Base-by-base conservation (phyloP, 1,140 invertebrate species). In the Drosophila simulans region DNA sequence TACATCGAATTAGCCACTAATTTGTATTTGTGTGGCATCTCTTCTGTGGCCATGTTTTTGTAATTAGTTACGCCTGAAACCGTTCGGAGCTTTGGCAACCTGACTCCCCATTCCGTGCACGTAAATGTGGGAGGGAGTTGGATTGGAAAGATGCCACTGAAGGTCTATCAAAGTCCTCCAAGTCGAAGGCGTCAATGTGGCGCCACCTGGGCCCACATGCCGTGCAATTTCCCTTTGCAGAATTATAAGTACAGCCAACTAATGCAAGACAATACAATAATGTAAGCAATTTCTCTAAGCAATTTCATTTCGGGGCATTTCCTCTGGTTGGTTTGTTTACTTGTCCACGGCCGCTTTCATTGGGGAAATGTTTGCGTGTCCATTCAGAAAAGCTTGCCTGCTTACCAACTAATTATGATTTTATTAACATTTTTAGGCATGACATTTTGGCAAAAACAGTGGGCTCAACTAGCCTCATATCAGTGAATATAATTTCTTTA, bases 361-460 rank as follows among this genome's bases (percentile, higher is more conserved):
- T 69, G 51, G 52, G 43, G 64, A 63, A 59, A 66, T 48, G 56
- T 39, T 86, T 45, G 83, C 83, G 83, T 86, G 83, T 64, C 40
- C 65, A 62, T 46, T 49, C 58, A 62, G 71, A 42, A 80, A 42
- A 74, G 74, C 77, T 15, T 56, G 42, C 39, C 25, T 17, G 13
- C 15, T 53, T 53, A 27, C 68, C 27, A 39, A 73, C 48, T 53
- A 60, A 78, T 69, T 54, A 69, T 72, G 64, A 80, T 70, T 77
- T 60, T 59, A 89, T 88, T 89, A 69, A 77, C 83, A 88, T 88
- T 89, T 86, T 89, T 53, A 48, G 79, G 79, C 83, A 83, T 76
- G 77, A 83, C 63, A 83, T 65, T 79, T 42, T 46, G 31, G 31
- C 60, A 7, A 43, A 12, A 42, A 46, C 69, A 72, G 39, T 65